These are phyloP conservation scores for Zaprionus camerounensis DNA, from an alignment of 1,140 invertebrate genomes.

Conservation along the genomic window DNA sequence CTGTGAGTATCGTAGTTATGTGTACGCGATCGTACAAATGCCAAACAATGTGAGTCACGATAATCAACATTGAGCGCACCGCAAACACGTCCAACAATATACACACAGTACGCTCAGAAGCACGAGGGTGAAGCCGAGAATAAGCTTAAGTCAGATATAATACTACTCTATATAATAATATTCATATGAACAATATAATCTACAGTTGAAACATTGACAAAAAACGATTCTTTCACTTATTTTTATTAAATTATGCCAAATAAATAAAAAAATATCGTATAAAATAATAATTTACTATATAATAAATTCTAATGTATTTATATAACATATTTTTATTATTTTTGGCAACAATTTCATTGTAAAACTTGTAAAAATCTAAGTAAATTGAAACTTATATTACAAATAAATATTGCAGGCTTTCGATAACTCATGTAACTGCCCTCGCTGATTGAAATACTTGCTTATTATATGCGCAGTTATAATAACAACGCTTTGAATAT, in stretches of 20 bases:
- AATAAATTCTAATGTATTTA: too few relatives aligned
- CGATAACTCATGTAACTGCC: slow-evolving; percentile 10
- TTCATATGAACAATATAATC: neutral
- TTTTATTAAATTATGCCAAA: neutral
- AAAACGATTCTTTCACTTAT: too few relatives aligned
- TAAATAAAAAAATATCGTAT: neutral
- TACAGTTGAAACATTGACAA: too few relatives aligned
- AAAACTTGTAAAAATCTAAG: neutral
- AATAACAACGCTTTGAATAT: slow-evolving; percentile 56
- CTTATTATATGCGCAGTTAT: slow-evolving; percentile 51
- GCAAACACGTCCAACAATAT: slow-evolving; percentile 69
- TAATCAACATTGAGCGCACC: slow-evolving; percentile 68
- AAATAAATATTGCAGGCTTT: neutral
- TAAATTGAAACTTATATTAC: too few relatives aligned
- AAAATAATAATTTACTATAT: neutral
- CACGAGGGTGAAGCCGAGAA: slow-evolving; percentile 27
- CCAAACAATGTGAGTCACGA: slow-evolving; percentile 79
- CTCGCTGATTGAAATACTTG: slow-evolving; percentile 51
- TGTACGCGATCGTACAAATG: slow-evolving; percentile 70
- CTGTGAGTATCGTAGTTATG: slow-evolving; percentile 53
- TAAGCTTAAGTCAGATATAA: neutral
- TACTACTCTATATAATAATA: neutral
- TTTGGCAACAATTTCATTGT: neutral
- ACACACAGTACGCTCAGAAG: slow-evolving; percentile 21
- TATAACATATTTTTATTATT: too few relatives aligned